Percentiles rank a stretch among this genome's conserved stretches.
Conservation (phyloP, 2,888 invertebrate species). For the Timema podura region DNA sequence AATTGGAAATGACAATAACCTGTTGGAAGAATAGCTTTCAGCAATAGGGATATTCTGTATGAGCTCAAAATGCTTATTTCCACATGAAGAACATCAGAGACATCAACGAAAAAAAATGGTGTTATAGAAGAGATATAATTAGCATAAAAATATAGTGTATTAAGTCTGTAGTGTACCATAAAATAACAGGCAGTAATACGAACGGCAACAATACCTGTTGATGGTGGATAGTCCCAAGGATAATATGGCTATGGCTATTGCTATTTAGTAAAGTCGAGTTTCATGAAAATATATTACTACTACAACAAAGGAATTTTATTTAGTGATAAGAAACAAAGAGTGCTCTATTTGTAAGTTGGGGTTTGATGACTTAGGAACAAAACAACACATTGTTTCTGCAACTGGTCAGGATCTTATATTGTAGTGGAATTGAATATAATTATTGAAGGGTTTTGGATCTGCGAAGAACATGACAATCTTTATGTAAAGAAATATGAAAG, state of each 20-base stretch:
- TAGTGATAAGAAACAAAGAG: conserved; percentile 39
- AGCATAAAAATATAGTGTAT: not conserved
- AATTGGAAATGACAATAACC: not conserved
- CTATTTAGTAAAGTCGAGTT: conserved; percentile 12
- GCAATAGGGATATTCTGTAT: not conserved
- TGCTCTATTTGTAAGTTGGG: conserved; percentile 37
- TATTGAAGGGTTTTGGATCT: conserved; percentile 38
- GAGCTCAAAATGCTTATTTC: not conserved
- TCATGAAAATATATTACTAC: conserved; percentile 27
- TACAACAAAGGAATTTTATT: conserved; percentile 34
- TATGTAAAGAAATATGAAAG: conserved; percentile 38
- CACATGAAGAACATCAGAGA: not conserved
- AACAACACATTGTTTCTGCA: too few species aligned
- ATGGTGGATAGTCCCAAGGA: conserved; percentile 17
- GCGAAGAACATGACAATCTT: conserved; percentile 36
- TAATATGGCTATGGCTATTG: conserved; percentile 1
- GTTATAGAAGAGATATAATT: not conserved
- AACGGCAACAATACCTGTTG: not conserved
- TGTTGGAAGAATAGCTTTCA: not conserved
- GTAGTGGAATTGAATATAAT: conserved; percentile 39
- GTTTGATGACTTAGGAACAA: too few species aligned
- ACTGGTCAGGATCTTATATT: conserved; percentile 9
- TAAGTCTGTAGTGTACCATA: not conserved
- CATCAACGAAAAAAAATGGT: conserved; percentile 1
- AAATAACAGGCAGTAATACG: not conserved